Percentiles rank a stretch among this genome's conserved stretches.
Evolutionary conservation across 2,888 invertebrate genomes (phyloP).

Genomic region (Drosophila testacea): DNA sequence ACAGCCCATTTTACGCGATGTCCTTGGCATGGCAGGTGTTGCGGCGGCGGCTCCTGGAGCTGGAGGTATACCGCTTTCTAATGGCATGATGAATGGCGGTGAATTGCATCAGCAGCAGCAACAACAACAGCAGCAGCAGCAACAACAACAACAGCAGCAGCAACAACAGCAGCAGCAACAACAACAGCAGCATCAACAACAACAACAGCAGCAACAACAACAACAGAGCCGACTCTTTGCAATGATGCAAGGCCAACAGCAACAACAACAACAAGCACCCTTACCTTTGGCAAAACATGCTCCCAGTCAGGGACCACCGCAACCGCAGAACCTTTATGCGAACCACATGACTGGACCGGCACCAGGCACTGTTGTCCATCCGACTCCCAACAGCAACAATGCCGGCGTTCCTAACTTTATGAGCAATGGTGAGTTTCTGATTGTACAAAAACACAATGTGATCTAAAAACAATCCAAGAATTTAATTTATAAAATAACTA

Average conservation of each 20-base stretch:
- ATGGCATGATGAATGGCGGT: slow-evolving; percentile 65
- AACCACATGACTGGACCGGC: slow-evolving; percentile 56
- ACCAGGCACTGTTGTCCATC: slow-evolving; percentile 34
- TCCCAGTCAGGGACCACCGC: slow-evolving; percentile 42
- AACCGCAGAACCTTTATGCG: slow-evolving; percentile 47
- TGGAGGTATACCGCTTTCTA: slow-evolving; percentile 49
- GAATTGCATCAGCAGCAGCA: slow-evolving; percentile 63
- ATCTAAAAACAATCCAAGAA: too few species aligned
- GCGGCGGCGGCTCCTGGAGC: slow-evolving; percentile 38
- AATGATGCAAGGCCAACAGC: slow-evolving; percentile 69
- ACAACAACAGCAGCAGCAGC: slow-evolving; percentile 50
- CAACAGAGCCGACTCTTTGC: slow-evolving; percentile 67
- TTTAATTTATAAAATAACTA: too few species aligned
- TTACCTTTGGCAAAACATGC: slow-evolving; percentile 49
- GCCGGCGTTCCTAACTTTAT: slow-evolving; percentile 60
- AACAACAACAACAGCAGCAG: slow-evolving; percentile 49
- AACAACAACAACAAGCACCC: slow-evolving; percentile 44
- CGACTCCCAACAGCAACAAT: slow-evolving; percentile 30
- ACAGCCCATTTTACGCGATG: slow-evolving; percentile 84
- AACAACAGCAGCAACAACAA: slow-evolving; percentile 39
- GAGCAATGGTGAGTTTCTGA: slow-evolving; percentile 66
- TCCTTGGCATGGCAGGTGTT: slow-evolving; percentile 82
- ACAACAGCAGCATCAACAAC: slow-evolving; percentile 29
- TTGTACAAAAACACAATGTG: too few species aligned
- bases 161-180: slow-evolving; percentile 37